Percentiles rank a stretch among this genome's conserved stretches.
phyloP scores from a whole-genome alignment of 2,888 invertebrate genomes.

The Tipula helvola region DNA sequence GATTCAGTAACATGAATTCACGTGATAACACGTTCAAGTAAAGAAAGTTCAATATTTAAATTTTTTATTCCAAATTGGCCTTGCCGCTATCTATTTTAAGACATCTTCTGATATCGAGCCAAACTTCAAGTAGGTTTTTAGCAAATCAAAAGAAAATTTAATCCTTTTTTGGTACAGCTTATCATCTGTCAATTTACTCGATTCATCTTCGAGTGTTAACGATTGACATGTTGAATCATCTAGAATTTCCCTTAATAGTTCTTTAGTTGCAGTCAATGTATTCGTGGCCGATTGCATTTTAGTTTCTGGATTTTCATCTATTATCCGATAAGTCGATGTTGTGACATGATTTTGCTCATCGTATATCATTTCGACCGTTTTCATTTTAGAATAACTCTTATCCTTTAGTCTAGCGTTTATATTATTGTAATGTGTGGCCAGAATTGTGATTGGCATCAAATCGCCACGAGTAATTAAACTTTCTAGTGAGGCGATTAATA shows the following conservation, averaged over 20 bases:
- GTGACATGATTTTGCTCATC: neutral
- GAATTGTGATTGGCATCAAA: conserved; percentile 58
- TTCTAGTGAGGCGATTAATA: conserved; percentile 56
- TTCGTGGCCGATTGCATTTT: neutral
- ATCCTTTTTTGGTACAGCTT: neutral
- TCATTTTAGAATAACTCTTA: neutral
- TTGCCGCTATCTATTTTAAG: too few species aligned
- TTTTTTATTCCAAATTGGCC: too few species aligned
- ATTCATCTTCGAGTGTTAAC: neutral
- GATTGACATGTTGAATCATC: neutral
- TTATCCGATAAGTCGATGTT: conserved; percentile 13
- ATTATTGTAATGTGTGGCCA: conserved; percentile 67
- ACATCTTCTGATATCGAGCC: neutral
- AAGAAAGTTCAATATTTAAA: too few species aligned
- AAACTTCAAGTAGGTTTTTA: neutral
- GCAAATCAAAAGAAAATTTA: neutral
- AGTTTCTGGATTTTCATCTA: neutral
- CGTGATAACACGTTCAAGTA: too few species aligned
- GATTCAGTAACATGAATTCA: too few species aligned
- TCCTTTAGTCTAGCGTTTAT: conserved; percentile 42
- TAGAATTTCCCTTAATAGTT: neutral
- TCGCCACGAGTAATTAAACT: conserved; percentile 46
- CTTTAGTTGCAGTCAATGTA: neutral
- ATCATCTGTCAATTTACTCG: neutral
- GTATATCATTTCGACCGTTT: conserved; percentile 11